Conservation (phyloP, 2,888 invertebrate species). For the Sinodicranocentrus sp. region DNA sequence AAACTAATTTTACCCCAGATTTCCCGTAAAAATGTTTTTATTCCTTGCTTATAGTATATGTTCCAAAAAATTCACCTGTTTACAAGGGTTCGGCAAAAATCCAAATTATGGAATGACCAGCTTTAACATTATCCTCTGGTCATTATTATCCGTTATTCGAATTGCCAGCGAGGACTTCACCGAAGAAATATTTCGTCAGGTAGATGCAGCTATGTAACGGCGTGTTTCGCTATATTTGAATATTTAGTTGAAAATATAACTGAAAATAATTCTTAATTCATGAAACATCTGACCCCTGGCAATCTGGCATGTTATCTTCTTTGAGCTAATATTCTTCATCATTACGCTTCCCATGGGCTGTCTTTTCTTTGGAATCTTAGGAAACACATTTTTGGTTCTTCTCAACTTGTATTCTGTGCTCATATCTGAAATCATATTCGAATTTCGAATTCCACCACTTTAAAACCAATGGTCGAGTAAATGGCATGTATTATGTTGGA, state of each 20-base stretch:
- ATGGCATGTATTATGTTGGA: constrained; percentile 10
- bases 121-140: constrained; percentile 63
- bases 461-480: constrained; percentile 9
- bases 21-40: too few relatives aligned
- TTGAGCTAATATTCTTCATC: constrained; percentile 52
- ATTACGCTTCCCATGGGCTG: constrained; percentile 66
- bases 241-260: not conserved
- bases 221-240: not conserved
- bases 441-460: constrained; percentile 20
- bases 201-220: not conserved
- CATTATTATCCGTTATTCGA: constrained; percentile 57
- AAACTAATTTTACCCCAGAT: too few relatives aligned
- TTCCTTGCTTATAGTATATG: constrained; percentile 33
- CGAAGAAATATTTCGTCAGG: constrained; percentile 56
- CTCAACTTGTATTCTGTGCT: constrained; percentile 58
- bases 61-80: constrained; percentile 51
- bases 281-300: constrained; percentile 41
- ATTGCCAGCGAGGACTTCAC: constrained; percentile 64
- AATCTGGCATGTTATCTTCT: constrained; percentile 57
- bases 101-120: constrained; percentile 62
- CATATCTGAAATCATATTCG: constrained; percentile 56
- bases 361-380: constrained; percentile 63
- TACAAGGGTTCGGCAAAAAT: constrained; percentile 56
- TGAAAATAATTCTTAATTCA: constrained; percentile 26
- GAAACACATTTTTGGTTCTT: constrained; percentile 51